A percentile compares a stretch with the other conserved stretches of the same genome.
phyloP scores from a whole-genome alignment of 2,797 vertebrate genomes.

The Nannoperca australis region DNA sequence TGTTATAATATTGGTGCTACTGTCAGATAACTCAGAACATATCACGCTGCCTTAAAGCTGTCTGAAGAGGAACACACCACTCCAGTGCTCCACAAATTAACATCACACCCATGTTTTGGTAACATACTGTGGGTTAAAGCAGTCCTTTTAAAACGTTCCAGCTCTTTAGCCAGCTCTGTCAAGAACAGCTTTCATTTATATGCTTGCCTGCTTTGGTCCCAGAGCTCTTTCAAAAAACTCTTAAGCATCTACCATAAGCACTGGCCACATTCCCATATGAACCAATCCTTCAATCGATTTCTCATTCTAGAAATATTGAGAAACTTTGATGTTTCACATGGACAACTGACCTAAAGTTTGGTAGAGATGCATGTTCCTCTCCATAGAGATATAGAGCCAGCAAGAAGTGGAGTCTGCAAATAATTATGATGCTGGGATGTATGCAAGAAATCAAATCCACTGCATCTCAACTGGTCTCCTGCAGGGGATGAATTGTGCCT shows the following conservation, averaged over 20 bases:
- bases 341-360: slow-evolving; percentile 2
- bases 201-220: slow-evolving; percentile 28
- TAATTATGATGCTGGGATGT: slow-evolving; percentile 6
- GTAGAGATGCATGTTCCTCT: slow-evolving; percentile 5
- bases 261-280: slow-evolving; percentile 15
- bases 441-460: slow-evolving; percentile 2
- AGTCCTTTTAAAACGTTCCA: slow-evolving; percentile 12
- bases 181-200: slow-evolving; percentile 43
- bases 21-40: not conserved
- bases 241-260: slow-evolving; percentile 15
- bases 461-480: slow-evolving; percentile 2
- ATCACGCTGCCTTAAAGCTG: not conserved
- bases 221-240: slow-evolving; percentile 22
- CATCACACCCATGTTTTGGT: slow-evolving; percentile 6
- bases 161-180: slow-evolving; percentile 13
- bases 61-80: not conserved
- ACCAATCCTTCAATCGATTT: slow-evolving; percentile 23
- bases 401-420: not conserved
- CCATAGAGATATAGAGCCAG: not conserved
- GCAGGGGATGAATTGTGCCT: slow-evolving; percentile 2
- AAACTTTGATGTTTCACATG: slow-evolving; percentile 23
- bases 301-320: not conserved
- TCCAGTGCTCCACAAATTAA: slow-evolving; percentile 1
- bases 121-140: slow-evolving; percentile 5
- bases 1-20: not conserved